A percentile compares a stretch with the other conserved stretches of the same genome.
Evolutionary conservation across 2,113 vertebrate genomes (phyloP).

Genomic region (Promerops cafer): DNA sequence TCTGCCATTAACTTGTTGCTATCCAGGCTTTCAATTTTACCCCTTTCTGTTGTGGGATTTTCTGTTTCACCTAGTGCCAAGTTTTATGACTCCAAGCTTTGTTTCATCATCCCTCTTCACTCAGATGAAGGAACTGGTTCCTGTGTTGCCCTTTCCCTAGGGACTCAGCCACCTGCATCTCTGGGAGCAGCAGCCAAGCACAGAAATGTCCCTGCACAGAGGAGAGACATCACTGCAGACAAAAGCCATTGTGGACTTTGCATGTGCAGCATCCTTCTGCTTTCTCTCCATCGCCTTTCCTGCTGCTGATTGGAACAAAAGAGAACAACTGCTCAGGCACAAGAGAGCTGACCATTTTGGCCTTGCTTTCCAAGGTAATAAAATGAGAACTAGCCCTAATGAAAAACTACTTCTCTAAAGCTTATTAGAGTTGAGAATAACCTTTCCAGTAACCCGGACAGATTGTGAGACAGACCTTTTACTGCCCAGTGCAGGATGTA

Average conservation of each 20-base stretch:
- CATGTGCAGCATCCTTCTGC: neutral
- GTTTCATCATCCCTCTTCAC: neutral
- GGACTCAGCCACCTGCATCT: neutral
- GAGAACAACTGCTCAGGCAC: neutral
- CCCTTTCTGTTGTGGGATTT: neutral
- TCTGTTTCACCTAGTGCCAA: neutral
- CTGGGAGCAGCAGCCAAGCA: fast-evolving
- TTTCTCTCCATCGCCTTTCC: neutral
- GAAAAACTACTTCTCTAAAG: neutral
- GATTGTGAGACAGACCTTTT: neutral
- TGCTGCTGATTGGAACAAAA: neutral
- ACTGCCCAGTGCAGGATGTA: neutral
- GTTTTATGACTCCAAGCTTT: neutral
- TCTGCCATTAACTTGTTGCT: neutral
- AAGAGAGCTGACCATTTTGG: neutral
- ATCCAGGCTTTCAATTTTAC: neutral
- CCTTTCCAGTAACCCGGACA: neutral
- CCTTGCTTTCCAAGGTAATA: neutral
- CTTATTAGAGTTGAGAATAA: neutral
- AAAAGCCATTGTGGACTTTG: neutral
- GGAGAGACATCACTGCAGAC: neutral
- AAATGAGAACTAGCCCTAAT: neutral
- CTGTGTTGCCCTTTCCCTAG: neutral
- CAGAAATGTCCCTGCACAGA: neutral
- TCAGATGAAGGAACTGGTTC: neutral